A percentile compares a stretch with the other conserved stretches of the same genome.
phyloP scores from a whole-genome alignment of 2,888 invertebrate species.

The Ophraella communa region DNA sequence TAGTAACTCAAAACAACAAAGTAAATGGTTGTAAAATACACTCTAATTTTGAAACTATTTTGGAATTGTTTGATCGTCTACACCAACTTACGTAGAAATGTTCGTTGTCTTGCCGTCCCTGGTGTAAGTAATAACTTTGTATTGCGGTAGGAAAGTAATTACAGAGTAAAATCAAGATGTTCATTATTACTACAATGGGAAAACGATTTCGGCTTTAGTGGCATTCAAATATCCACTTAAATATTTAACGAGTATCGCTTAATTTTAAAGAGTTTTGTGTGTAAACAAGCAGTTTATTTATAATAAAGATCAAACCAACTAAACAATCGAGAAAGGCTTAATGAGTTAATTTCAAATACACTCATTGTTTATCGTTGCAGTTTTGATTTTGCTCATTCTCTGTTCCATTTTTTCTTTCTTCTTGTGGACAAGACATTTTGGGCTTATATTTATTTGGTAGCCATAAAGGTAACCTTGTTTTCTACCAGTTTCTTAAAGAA shows the following conservation, averaged over 20 bases:
- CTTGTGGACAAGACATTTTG: too few species aligned
- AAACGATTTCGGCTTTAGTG: conserved; percentile 2
- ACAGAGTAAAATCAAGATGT: neutral
- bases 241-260: neutral
- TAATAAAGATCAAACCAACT: neutral
- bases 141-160: conserved; percentile 2
- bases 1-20: too few species aligned
- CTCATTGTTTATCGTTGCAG: too few species aligned
- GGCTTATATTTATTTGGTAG: too few species aligned
- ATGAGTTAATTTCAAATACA: too few species aligned
- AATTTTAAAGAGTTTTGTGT: neutral
- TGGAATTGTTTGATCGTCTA: neutral
- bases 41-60: too few species aligned
- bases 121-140: neutral
- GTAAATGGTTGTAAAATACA: too few species aligned
- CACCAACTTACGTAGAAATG: neutral
- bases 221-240: neutral
- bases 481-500: too few species aligned
- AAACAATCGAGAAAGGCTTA: too few species aligned
- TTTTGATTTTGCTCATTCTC: too few species aligned
- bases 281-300: neutral
- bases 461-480: too few species aligned
- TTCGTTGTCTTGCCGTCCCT: neutral
- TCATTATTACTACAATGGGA: neutral
- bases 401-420: too few species aligned